These are phyloP conservation scores for Setipinna tenuifilis DNA, from an alignment of 2,797 vertebrate species.

Conservation along the genomic window DNA sequence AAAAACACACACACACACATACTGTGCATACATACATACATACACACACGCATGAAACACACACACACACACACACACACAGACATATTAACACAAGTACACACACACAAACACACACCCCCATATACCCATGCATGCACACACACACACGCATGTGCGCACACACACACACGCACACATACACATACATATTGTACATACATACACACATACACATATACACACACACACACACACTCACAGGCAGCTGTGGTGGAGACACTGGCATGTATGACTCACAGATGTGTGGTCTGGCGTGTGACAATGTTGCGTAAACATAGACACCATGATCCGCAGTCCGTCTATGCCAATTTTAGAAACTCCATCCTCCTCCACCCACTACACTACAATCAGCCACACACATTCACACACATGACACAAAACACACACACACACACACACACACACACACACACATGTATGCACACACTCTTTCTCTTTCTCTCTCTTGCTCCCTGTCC, in stretches of 20 bases:
- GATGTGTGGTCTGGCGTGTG: conserved; percentile 8
- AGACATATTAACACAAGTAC: background rate
- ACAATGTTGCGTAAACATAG: background rate
- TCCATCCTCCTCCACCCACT: too few species aligned
- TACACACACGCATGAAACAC: too few species aligned
- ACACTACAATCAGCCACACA: too few species aligned
- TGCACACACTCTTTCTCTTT: too few species aligned
- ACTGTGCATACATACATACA: too few species aligned
- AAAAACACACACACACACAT: background rate
- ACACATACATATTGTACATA: too few species aligned
- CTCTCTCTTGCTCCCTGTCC: too few species aligned
- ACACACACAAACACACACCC: conserved; percentile 21
- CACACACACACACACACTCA: background rate
- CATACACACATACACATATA: background rate
- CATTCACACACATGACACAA: too few species aligned
- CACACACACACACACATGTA: too few species aligned
- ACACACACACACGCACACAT: too few species aligned
- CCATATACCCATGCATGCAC: background rate
- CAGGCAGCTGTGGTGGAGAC: background rate
- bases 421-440: too few species aligned
- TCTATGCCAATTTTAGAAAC: conserved; percentile 24
- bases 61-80: conserved; percentile 22
- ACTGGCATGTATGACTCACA: conserved; percentile 17
- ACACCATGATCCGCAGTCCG: background rate
- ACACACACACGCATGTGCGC: background rate